These are phyloP conservation scores for Popillia japonica DNA, from an alignment of 1,140 invertebrate genomes.

Conservation along the genomic window DNA sequence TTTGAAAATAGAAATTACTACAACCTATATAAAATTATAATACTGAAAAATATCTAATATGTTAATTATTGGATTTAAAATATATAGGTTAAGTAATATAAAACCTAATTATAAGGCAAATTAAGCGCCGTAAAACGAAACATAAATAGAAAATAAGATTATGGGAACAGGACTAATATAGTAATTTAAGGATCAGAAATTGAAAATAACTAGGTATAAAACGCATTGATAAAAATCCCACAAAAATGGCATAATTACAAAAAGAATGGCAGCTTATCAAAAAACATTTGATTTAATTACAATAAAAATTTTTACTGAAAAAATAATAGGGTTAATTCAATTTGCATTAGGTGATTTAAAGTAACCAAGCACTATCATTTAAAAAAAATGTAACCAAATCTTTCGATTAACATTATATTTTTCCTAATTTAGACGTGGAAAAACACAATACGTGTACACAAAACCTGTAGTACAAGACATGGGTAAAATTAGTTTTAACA, in stretches of 20 bases:
- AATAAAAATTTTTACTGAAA: slow-evolving; percentile 11
- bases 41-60: background rate
- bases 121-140: background rate
- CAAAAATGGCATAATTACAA: background rate
- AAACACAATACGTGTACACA: slow-evolving; percentile 43
- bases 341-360: background rate
- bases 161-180: background rate
- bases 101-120: background rate
- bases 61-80: background rate
- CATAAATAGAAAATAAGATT: background rate
- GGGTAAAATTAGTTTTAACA: slow-evolving; percentile 29
- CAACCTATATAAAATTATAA: background rate
- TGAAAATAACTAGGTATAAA: background rate
- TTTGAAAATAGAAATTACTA: slow-evolving; percentile 38
- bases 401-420: slow-evolving; percentile 13
- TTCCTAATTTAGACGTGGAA: slow-evolving; percentile 45
- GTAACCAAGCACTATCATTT: background rate
- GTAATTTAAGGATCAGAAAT: background rate
- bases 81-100: background rate
- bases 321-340: background rate
- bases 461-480: background rate
- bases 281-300: background rate
- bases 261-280: background rate
- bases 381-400: background rate
- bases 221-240: background rate